These are phyloP conservation scores for Scaptomyza tumidula DNA, from an alignment of 2,888 invertebrate genomes.

Conservation along the genomic window DNA sequence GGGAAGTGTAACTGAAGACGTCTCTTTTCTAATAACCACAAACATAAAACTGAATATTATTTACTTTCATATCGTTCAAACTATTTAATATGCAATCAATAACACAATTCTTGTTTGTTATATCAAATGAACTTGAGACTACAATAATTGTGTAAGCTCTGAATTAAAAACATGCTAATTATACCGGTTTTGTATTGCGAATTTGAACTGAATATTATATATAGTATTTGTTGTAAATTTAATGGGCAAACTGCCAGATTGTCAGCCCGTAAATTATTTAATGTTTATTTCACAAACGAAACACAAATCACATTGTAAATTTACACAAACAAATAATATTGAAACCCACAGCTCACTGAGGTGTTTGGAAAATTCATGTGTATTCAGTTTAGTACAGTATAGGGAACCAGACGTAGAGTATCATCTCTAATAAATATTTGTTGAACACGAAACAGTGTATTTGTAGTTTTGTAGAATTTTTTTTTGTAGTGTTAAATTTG, in stretches of 20 bases:
- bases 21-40: too few relatives aligned
- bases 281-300: slow-evolving; percentile 8
- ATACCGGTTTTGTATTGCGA: slow-evolving; percentile 9
- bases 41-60: too few relatives aligned
- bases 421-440: neutral
- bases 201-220: neutral
- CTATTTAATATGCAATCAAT: neutral
- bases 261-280: neutral
- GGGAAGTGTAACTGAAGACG: too few relatives aligned
- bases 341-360: slow-evolving; percentile 13
- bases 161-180: neutral
- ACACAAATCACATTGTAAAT: slow-evolving; percentile 17
- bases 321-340: neutral
- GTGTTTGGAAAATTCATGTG: slow-evolving; percentile 3
- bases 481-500: slow-evolving; percentile 10
- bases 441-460: neutral
- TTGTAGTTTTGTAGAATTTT: slow-evolving; percentile 2
- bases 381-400: neutral
- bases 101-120: neutral
- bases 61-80: too few relatives aligned
- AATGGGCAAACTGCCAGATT: slow-evolving; percentile 27
- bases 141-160: neutral
- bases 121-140: slow-evolving; percentile 3
- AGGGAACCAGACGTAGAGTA: slow-evolving; percentile 1
- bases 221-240: neutral